Conservation (phyloP, 2,797 vertebrate genomes). For the Nasua narica region DNA sequence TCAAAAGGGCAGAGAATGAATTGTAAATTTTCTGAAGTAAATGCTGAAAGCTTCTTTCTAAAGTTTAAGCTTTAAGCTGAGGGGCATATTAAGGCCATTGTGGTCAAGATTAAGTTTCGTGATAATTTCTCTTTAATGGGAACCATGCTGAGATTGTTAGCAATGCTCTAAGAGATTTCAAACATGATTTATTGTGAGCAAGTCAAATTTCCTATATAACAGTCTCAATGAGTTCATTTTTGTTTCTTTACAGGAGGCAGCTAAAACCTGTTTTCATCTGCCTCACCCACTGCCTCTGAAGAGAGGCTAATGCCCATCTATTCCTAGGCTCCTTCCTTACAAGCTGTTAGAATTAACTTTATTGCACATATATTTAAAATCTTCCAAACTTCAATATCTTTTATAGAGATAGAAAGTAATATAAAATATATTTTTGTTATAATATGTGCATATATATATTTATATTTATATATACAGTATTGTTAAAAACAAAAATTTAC, state of each 20-base stretch:
- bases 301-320: not conserved
- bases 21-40: not conserved
- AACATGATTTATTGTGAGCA: not conserved
- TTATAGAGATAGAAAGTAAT: not conserved
- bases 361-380: not conserved
- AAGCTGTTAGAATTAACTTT: not conserved
- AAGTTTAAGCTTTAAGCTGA: not conserved
- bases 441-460: not conserved
- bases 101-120: not conserved
- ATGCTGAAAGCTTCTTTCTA: not conserved
- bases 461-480: not conserved
- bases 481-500: not conserved
- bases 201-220: not conserved
- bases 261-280: not conserved
- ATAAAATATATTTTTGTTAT: not conserved
- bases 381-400: not conserved
- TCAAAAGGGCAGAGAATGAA: not conserved
- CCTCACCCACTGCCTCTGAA: not conserved
- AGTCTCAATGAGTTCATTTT: not conserved
- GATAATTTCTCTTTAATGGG: not conserved
- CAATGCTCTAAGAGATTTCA: not conserved
- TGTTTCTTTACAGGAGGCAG: not conserved
- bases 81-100: not conserved
- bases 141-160: not conserved
- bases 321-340: not conserved